Conservation (phyloP, 1,140 invertebrate genomes). For the Callitettix versicolor region DNA sequence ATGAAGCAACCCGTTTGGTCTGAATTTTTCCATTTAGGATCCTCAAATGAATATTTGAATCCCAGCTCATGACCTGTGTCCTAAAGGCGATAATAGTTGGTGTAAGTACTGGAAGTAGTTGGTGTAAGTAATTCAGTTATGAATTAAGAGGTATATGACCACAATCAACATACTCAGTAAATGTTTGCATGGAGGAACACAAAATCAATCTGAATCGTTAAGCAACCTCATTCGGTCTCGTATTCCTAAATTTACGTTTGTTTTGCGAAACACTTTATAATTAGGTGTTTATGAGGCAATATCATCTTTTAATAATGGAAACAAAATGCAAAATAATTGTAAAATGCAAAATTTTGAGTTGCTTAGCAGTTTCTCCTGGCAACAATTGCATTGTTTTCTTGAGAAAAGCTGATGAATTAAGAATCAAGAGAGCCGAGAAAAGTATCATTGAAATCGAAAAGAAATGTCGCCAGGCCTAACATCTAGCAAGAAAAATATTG, state of each 20-base stretch:
- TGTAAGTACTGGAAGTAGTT: constrained; percentile 22
- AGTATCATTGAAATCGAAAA: not conserved
- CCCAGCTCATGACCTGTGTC: constrained; percentile 25
- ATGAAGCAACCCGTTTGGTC: constrained; percentile 30
- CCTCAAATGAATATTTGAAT: constrained; percentile 28
- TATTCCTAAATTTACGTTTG: constrained; percentile 8
- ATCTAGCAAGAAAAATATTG: not conserved
- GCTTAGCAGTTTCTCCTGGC: not conserved
- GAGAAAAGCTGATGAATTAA: not conserved
- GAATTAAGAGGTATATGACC: constrained; percentile 3
- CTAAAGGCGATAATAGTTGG: constrained; percentile 24
- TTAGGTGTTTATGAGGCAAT: constrained; percentile 14
- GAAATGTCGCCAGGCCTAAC: not conserved
- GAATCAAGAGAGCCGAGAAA: constrained; percentile 4
- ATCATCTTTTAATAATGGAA: constrained; percentile 9
- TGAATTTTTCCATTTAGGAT: constrained; percentile 28
- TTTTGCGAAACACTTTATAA: not conserved
- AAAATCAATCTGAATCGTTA: constrained; percentile 11
- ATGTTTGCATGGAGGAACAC: constrained; percentile 11
- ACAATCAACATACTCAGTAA: constrained; percentile 10
- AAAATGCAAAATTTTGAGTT: constrained; percentile 4
- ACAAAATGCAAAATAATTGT: too few relatives aligned
- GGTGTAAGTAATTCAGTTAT: too few relatives aligned
- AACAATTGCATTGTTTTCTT: not conserved
- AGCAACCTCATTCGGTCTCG: constrained; percentile 12